Percentiles rank a stretch among this genome's conserved stretches.
These are phyloP conservation scores for Andrena hattorfiana DNA, from an alignment of 2,888 invertebrate species.

Conservation along the genomic window DNA sequence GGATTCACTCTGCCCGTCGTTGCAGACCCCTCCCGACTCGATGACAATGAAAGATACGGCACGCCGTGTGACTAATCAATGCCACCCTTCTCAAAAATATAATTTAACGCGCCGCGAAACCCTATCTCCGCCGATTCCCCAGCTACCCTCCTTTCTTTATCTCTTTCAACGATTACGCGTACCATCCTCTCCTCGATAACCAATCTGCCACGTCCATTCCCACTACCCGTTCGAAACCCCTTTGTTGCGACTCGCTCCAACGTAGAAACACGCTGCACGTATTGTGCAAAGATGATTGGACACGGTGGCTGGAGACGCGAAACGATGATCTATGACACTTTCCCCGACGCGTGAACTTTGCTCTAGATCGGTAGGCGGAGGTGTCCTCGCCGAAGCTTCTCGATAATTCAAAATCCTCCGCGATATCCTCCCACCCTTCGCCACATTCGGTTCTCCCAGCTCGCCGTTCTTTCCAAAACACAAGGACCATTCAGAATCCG, in stretches of 20 bases:
- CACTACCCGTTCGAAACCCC: background rate
- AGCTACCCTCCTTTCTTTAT: too few species aligned
- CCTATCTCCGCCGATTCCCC: background rate
- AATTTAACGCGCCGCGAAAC: conserved; percentile 16
- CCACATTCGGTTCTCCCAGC: background rate
- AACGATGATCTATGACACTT: background rate
- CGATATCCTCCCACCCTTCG: too few species aligned
- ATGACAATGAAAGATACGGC: conserved; percentile 41
- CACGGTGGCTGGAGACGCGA: background rate
- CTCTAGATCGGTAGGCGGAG: too few species aligned
- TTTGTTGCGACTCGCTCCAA: conserved; percentile 1
- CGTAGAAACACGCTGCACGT: background rate
- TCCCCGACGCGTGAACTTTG: too few species aligned
- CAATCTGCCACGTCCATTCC: background rate
- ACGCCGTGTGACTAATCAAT: conserved; percentile 17
- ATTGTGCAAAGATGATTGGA: conserved; percentile 1
- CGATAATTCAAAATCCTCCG: too few species aligned
- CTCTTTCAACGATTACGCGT: background rate
- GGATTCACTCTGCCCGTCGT: background rate
- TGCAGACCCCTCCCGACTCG: background rate
- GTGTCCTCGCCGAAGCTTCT: too few species aligned
- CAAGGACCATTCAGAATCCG: too few species aligned
- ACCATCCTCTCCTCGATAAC: background rate
- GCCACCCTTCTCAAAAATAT: conserved; percentile 22
- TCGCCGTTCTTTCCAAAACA: too few species aligned